Conservation (phyloP, 2,888 invertebrate genomes). For the Dicranocentrus wangi region DNA sequence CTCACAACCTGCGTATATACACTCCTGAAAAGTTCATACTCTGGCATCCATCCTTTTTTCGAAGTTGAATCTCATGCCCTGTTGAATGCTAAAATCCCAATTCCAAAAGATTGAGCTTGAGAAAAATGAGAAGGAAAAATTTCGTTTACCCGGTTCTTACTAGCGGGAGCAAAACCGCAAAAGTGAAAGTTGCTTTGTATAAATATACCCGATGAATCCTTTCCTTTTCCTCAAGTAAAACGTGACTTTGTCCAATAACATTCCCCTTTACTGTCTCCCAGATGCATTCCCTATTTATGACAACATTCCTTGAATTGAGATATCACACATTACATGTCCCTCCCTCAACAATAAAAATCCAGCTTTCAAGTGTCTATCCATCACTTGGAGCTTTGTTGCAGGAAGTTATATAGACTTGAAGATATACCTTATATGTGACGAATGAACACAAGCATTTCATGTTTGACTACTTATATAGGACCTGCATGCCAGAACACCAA, state of each 20-base stretch:
- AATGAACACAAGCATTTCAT: too few relatives aligned
- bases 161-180: not conserved
- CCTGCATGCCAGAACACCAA: too few relatives aligned
- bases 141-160: not conserved
- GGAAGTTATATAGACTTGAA: too few relatives aligned
- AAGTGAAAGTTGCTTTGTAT: conserved; percentile 6
- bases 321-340: conserved; percentile 1
- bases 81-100: not conserved
- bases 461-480: too few relatives aligned
- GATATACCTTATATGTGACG: too few relatives aligned
- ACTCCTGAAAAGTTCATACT: too few relatives aligned
- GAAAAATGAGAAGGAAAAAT: too few relatives aligned
- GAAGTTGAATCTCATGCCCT: not conserved
- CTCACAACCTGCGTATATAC: too few relatives aligned
- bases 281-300: not conserved
- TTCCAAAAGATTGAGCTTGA: too few relatives aligned
- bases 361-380: not conserved
- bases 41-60: too few relatives aligned
- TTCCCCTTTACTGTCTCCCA: conserved; percentile 9
- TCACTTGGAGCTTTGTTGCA: too few relatives aligned
- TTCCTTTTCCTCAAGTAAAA: not conserved
- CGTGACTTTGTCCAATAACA: conserved; percentile 14
- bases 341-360: conserved; percentile 1
- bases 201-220: not conserved
- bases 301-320: conserved; percentile 3